A percentile compares a stretch with the other conserved stretches of the same genome.
Evolutionary conservation across 1,140 invertebrate species (phyloP).

Genomic region (Penaeus vannamei): DNA sequence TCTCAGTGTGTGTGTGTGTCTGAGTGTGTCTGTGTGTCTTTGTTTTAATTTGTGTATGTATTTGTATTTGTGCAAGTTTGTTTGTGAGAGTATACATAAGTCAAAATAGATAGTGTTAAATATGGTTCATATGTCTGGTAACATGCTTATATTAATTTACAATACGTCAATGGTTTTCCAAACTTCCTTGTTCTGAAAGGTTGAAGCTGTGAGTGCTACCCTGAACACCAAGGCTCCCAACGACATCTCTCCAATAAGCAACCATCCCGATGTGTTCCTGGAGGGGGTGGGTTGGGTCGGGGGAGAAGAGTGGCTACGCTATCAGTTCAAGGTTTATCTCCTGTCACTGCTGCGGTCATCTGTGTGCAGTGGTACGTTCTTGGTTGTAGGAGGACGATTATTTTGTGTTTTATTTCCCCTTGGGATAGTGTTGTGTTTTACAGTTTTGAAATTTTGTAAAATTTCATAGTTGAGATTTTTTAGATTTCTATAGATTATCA

Average conservation of each 20-base stretch:
- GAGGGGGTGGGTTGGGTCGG: conserved; percentile 91
- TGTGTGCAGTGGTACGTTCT: conserved; percentile 79
- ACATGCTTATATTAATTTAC: too few relatives aligned
- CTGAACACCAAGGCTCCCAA: conserved; percentile 56
- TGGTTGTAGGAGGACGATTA: neutral
- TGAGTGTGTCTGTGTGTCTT: too few relatives aligned
- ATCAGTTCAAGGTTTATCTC: conserved; percentile 94
- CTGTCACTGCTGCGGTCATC: conserved; percentile 89
- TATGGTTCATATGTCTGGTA: too few relatives aligned
- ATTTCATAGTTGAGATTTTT: too few relatives aligned
- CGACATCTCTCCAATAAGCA: conserved; percentile 36
- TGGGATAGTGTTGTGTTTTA: conserved; percentile 8
- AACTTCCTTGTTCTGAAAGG: conserved; percentile 28
- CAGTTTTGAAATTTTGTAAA: neutral
- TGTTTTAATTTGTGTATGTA: neutral
- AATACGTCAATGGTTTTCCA: neutral
- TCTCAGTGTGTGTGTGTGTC: neutral
- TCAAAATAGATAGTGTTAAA: too few relatives aligned
- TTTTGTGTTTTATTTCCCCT: neutral
- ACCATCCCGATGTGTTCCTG: conserved; percentile 64
- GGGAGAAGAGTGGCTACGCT: conserved; percentile 94
- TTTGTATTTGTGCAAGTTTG: too few relatives aligned
- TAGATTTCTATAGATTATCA: too few relatives aligned
- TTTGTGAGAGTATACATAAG: too few relatives aligned
- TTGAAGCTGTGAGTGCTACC: conserved; percentile 59